Evolutionary conservation across 2,888 invertebrate species (phyloP).

Genomic region (Scaptomyza parva): DNA sequence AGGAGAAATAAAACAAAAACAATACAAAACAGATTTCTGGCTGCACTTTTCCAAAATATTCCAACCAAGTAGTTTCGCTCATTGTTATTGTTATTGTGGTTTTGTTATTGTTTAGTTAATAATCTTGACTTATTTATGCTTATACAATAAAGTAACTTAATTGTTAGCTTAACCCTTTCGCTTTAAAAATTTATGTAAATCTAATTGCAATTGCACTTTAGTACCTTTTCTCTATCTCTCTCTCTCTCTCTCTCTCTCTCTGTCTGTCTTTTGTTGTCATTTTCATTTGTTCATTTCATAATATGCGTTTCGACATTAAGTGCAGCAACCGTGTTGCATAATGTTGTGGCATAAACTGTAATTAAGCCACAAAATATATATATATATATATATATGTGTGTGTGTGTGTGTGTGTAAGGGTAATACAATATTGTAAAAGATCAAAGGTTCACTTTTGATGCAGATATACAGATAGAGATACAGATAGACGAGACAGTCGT

Average conservation of each 20-base stretch:
- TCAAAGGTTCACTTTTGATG: slow-evolving; percentile 49
- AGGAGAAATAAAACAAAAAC: not conserved
- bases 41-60: slow-evolving; percentile 15
- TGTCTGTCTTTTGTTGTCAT: too few relatives aligned
- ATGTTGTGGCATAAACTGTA: slow-evolving; percentile 4
- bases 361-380: slow-evolving; percentile 5
- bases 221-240: not conserved
- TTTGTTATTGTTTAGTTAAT: not conserved
- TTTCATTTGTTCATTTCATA: not conserved
- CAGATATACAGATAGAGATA: slow-evolving; percentile 2
- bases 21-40: not conserved
- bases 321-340: slow-evolving; percentile 10
- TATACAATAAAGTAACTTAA: slow-evolving; percentile 29
- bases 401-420: not conserved
- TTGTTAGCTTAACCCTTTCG: slow-evolving; percentile 35
- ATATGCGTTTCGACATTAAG: slow-evolving; percentile 7
- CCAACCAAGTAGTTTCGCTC: slow-evolving; percentile 2
- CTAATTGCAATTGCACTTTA: not conserved
- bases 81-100: not conserved
- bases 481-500: slow-evolving; percentile 28
- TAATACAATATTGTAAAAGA: slow-evolving; percentile 14
- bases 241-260: too few relatives aligned
- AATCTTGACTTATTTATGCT: slow-evolving; percentile 27
- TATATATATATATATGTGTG: not conserved
- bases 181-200: slow-evolving; percentile 3